Conservation (phyloP, 2,797 vertebrate genomes). For the Cirrhinus mrigala region DNA sequence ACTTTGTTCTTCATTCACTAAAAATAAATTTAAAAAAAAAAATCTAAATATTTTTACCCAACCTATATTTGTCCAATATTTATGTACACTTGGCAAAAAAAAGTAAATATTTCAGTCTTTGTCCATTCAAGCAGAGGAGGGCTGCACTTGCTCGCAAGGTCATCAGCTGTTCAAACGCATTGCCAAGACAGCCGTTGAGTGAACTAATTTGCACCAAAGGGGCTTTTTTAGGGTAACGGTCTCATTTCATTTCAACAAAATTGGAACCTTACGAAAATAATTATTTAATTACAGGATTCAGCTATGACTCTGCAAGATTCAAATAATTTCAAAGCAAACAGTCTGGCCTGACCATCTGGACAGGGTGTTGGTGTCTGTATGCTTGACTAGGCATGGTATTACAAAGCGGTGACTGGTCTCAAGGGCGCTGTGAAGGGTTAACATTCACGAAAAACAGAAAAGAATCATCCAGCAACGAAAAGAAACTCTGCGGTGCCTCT, state of each 20-base stretch:
- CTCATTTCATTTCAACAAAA: background rate
- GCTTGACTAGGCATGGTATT: slow-evolving; percentile 17
- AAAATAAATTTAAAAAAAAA: background rate
- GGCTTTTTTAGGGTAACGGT: background rate
- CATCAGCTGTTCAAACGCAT: background rate
- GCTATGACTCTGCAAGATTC: slow-evolving; percentile 14
- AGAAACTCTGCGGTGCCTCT: slow-evolving; percentile 33
- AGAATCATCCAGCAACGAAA: slow-evolving; percentile 13
- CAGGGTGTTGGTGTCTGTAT: background rate
- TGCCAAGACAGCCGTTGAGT: background rate
- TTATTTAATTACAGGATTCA: background rate
- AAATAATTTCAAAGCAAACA: slow-evolving; percentile 5
- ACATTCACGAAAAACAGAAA: slow-evolving; percentile 23
- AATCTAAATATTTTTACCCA: background rate
- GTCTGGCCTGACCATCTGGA: slow-evolving; percentile 28
- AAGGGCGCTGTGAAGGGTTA: slow-evolving; percentile 40
- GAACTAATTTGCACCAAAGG: background rate
- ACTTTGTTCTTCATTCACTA: background rate
- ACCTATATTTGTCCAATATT: background rate
- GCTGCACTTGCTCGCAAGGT: background rate
- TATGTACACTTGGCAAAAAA: background rate
- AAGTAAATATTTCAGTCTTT: background rate
- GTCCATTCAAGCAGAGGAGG: background rate
- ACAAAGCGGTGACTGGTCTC: slow-evolving; percentile 26
- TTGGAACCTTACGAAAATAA: slow-evolving; percentile 18